Percentiles rank a stretch among this genome's conserved stretches.
Evolutionary conservation across 2,797 vertebrate species (phyloP).

Genomic region (Kryptolebias ocellatus): DNA sequence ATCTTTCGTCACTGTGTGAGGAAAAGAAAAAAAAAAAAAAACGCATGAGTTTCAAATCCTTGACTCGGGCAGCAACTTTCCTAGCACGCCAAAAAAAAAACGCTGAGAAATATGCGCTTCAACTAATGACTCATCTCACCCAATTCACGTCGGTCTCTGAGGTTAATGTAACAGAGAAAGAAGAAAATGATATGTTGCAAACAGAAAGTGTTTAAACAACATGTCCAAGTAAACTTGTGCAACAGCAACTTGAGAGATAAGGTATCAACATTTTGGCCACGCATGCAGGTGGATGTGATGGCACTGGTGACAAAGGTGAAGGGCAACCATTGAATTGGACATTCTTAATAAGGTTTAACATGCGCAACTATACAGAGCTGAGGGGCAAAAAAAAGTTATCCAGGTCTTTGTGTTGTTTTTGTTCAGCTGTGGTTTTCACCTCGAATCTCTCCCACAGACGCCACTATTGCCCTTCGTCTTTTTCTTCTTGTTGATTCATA

Average conservation of each 20-base stretch:
- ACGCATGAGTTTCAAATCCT: background rate
- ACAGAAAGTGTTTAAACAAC: background rate
- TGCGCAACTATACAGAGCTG: too few relatives aligned
- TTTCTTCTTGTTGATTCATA: too few relatives aligned
- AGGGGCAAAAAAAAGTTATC: too few relatives aligned
- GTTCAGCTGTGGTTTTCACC: too few relatives aligned
- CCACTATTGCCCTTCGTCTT: background rate
- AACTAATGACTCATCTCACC: background rate
- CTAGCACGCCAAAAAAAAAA: background rate
- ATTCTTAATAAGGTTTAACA: too few relatives aligned
- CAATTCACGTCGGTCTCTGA: background rate
- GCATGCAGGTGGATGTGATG: background rate
- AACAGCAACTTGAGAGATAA: background rate
- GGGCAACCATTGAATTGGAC: too few relatives aligned
- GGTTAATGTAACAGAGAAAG: background rate
- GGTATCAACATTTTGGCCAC: background rate
- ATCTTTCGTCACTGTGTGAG: constrained; percentile 75
- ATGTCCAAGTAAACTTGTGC: background rate
- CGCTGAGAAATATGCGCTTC: too few relatives aligned
- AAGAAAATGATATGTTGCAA: background rate
- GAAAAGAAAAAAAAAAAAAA: constrained; percentile 7
- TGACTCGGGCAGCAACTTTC: background rate
- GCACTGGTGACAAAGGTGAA: too few relatives aligned
- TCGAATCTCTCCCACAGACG: too few relatives aligned
- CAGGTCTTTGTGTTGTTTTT: too few relatives aligned